Evolutionary conservation across 2,113 vertebrate species (phyloP).

Genomic region (Meriones unguiculatus): DNA sequence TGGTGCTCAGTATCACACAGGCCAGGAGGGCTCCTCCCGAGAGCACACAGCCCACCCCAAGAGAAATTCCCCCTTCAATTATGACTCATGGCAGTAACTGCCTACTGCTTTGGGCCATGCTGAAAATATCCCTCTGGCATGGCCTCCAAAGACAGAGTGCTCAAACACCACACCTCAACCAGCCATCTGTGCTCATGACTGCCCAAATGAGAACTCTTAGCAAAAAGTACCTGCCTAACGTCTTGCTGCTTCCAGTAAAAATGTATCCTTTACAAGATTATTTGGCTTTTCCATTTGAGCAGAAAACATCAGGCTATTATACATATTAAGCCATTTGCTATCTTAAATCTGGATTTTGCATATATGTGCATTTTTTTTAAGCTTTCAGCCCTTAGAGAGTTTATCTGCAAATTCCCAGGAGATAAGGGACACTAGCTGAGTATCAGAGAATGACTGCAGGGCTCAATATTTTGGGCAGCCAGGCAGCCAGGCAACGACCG

Average conservation of each 20-base stretch:
- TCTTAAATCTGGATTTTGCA: neutral
- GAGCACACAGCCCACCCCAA: neutral
- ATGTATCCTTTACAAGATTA: neutral
- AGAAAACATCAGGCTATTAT: constrained; percentile 13
- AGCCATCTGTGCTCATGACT: neutral
- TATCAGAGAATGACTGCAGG: neutral
- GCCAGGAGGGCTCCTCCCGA: neutral
- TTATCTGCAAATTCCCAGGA: neutral
- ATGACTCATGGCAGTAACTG: constrained; percentile 45
- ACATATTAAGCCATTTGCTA: constrained; percentile 27
- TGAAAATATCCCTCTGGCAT: constrained; percentile 6
- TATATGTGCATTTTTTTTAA: neutral
- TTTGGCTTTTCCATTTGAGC: neutral
- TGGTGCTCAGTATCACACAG: neutral
- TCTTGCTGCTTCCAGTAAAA: constrained; percentile 54
- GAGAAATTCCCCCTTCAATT: constrained; percentile 49
- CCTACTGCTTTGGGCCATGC: neutral
- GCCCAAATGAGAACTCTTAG: neutral
- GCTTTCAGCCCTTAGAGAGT: neutral
- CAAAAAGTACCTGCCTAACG: neutral
- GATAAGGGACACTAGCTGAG: neutral
- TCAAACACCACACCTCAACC: neutral
- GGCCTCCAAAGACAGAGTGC: neutral
- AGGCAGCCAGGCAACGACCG: neutral
- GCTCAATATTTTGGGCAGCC: neutral